phyloP scores from a whole-genome alignment of 2,888 invertebrate genomes.

The Hermodice carunculata region DNA sequence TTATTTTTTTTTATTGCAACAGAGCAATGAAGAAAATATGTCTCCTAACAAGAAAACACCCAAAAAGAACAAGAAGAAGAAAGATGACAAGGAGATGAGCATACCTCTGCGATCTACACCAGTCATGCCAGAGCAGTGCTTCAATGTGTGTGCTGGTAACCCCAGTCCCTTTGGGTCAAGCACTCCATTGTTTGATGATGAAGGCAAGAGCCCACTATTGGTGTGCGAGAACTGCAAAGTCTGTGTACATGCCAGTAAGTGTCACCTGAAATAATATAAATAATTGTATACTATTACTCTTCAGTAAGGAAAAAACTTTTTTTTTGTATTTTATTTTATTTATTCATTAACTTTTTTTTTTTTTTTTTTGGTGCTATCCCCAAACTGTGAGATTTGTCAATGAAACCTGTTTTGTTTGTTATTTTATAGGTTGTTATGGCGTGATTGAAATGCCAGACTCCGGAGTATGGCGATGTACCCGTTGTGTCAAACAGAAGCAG shows the following conservation, averaged over 20 bases:
- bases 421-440: constrained; percentile 63
- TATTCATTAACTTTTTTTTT: not conserved
- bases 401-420: constrained; percentile 4
- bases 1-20: not conserved
- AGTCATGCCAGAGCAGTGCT: constrained; percentile 65
- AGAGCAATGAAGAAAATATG: not conserved
- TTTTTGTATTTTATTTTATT: constrained; percentile 2
- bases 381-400: not conserved
- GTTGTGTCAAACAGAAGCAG: not conserved
- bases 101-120: constrained; percentile 47
- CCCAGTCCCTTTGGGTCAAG: constrained; percentile 48
- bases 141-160: constrained; percentile 58
- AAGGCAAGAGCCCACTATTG: constrained; percentile 69
- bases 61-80: not conserved
- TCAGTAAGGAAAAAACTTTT: not conserved
- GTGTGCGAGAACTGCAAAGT: constrained; percentile 74
- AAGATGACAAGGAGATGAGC: not conserved
- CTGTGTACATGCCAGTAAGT: constrained; percentile 74
- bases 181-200: constrained; percentile 49
- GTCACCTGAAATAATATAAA: not conserved
- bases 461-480: constrained; percentile 1
- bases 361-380: not conserved
- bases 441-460: constrained; percentile 35
- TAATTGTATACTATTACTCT: not conserved
- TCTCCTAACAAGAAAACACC: constrained; percentile 8